Percentiles rank a stretch among this genome's conserved stretches.
Evolutionary conservation across 30 jellyfish, hydroid and myxozoan genomes (phyloP).

Genomic region (Aurelia aurita complex sp. Pacific): DNA sequence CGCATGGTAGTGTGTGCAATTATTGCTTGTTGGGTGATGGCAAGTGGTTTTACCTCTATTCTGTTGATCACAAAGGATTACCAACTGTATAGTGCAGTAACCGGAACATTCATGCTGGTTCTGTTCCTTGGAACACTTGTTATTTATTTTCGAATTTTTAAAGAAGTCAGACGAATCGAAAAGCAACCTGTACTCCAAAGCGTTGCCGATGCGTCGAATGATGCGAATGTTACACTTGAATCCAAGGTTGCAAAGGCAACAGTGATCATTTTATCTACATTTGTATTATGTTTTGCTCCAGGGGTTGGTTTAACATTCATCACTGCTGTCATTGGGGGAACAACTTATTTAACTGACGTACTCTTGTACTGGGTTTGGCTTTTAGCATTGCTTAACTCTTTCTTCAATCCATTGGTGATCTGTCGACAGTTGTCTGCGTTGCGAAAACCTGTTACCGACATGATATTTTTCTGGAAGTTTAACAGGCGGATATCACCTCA

Average conservation of each 20-base stretch:
- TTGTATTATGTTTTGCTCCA: not conserved
- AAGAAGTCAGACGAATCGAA: not conserved
- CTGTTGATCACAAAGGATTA: not conserved
- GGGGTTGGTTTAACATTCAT: not conserved
- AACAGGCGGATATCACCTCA: not conserved
- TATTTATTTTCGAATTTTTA: not conserved
- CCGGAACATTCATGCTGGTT: not conserved
- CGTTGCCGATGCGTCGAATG: not conserved
- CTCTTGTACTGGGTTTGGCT: not conserved
- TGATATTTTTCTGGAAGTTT: not conserved
- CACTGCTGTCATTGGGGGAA: not conserved
- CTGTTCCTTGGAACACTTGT: not conserved
- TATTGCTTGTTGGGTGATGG: not conserved
- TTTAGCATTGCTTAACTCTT: not conserved
- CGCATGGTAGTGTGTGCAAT: not conserved
- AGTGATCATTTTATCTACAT: not conserved
- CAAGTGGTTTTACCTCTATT: not conserved
- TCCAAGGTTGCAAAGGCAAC: slow-evolving; percentile 1
- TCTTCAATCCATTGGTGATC: not conserved
- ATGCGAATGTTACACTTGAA: not conserved
- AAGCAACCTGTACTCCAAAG: not conserved
- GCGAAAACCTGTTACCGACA: not conserved
- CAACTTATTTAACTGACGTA: no score
- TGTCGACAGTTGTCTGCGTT: not conserved
- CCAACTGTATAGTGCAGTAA: not conserved